Conservation (phyloP, 1,140 invertebrate species). For the Danaus plexippus region DNA sequence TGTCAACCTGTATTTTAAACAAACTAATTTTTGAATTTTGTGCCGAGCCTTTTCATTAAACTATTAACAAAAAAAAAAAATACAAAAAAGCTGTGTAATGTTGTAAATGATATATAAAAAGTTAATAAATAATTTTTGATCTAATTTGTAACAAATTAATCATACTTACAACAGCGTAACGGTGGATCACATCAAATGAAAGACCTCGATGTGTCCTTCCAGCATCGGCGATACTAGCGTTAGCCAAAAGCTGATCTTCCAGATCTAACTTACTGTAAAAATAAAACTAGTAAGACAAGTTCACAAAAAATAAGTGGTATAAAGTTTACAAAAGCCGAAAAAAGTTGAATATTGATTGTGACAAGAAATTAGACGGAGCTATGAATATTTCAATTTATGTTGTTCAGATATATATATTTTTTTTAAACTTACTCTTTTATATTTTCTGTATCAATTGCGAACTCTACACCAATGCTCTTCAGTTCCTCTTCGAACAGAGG, state of each 20-base stretch:
- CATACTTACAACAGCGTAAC: constrained; percentile 15
- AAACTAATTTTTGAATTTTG: no score
- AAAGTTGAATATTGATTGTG: no score
- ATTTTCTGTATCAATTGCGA: constrained; percentile 21
- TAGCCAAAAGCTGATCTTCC: constrained; percentile 18
- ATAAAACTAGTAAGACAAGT: constrained; percentile 2
- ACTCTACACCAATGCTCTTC: constrained; percentile 7
- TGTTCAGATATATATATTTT: no score
- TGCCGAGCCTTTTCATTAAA: no score
- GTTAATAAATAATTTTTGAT: no score
- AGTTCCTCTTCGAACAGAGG: constrained; percentile 19
- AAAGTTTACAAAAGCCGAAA: no score
- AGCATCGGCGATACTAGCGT: constrained; percentile 1
- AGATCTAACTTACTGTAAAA: constrained; percentile 16
- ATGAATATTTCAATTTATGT: no score
- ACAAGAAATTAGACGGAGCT: no score
- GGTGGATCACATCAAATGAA: constrained; percentile 19
- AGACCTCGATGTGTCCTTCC: neutral
- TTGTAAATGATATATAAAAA: constrained; percentile 8
- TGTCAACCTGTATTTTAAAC: constrained; percentile 55
- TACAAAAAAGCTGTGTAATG: neutral
- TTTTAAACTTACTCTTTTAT: constrained; percentile 28
- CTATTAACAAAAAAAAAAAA: constrained; percentile 32
- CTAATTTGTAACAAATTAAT: neutral
- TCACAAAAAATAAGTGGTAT: no score